Evolutionary conservation across 2,888 invertebrate species (phyloP).

Genomic region (Melanostoma scalare): DNA sequence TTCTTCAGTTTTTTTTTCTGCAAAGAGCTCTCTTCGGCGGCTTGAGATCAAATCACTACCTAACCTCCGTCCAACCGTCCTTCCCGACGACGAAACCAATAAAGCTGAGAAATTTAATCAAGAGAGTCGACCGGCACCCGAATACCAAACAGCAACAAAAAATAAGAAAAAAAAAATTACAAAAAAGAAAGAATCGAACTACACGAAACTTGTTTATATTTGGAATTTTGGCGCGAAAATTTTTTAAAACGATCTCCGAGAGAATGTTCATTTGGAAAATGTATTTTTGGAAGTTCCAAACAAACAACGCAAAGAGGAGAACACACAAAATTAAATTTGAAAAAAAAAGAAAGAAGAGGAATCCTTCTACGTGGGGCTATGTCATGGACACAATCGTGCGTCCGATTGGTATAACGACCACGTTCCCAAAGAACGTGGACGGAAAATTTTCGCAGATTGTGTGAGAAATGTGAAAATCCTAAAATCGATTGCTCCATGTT

Average conservation of each 20-base stretch:
- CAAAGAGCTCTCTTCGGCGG: slow-evolving; percentile 10
- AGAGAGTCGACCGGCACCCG: slow-evolving; percentile 19
- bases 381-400: slow-evolving; percentile 2
- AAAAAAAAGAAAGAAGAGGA: too few species aligned
- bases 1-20: neutral
- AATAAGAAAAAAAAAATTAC: slow-evolving; percentile 8
- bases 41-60: slow-evolving; percentile 30
- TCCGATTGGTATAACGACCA: slow-evolving; percentile 12
- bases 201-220: slow-evolving; percentile 21
- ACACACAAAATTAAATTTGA: neutral
- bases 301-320: neutral
- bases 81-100: slow-evolving; percentile 4
- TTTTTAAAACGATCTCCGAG: slow-evolving; percentile 9
- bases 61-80: slow-evolving; percentile 15
- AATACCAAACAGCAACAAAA: slow-evolving; percentile 5
- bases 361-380: slow-evolving; percentile 1
- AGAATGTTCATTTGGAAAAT: slow-evolving; percentile 12
- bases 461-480: neutral
- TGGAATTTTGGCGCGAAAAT: slow-evolving; percentile 30
- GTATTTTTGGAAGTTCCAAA: neutral
- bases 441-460: neutral
- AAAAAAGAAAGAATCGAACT: neutral
- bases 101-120: slow-evolving; percentile 29
- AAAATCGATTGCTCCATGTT: neutral
- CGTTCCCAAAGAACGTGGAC: slow-evolving; percentile 4